Percentiles rank a stretch among this genome's conserved stretches.
phyloP scores from a whole-genome alignment of 2,888 invertebrate genomes.

The Watsonalla cultraria region DNA sequence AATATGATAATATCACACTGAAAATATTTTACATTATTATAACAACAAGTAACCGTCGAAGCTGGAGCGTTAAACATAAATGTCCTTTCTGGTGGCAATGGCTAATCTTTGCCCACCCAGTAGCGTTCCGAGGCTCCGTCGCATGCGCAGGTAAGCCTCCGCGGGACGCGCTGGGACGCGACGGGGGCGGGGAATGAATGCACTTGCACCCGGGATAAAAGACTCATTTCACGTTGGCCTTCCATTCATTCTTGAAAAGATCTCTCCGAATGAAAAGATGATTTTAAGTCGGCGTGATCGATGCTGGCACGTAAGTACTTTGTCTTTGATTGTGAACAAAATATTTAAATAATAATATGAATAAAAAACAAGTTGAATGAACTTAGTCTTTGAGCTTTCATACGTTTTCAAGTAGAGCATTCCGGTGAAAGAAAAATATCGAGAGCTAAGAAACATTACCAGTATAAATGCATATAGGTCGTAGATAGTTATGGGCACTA shows the following conservation, averaged over 20 bases:
- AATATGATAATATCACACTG: too few relatives aligned
- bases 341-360: too few relatives aligned
- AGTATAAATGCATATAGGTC: too few relatives aligned
- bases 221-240: background rate
- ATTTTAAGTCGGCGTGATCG: background rate
- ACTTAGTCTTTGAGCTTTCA: too few relatives aligned
- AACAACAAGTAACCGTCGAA: background rate
- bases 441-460: too few relatives aligned
- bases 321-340: too few relatives aligned
- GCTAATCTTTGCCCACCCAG: conserved; percentile 40
- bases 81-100: background rate
- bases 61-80: background rate
- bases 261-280: background rate
- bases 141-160: conserved; percentile 66
- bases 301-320: background rate
- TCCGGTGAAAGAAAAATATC: too few relatives aligned
- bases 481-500: too few relatives aligned
- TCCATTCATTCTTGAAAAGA: conserved; percentile 10
- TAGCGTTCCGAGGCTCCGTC: conserved; percentile 56
- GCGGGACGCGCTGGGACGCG: conserved; percentile 23
- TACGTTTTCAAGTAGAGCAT: too few relatives aligned
- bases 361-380: too few relatives aligned
- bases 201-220: conserved; percentile 47
- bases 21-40: too few relatives aligned
- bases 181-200: conserved; percentile 30